A percentile compares a stretch with the other conserved stretches of the same genome.
phyloP scores from a whole-genome alignment of 2,888 invertebrate species.

The Byasa hedistus region DNA sequence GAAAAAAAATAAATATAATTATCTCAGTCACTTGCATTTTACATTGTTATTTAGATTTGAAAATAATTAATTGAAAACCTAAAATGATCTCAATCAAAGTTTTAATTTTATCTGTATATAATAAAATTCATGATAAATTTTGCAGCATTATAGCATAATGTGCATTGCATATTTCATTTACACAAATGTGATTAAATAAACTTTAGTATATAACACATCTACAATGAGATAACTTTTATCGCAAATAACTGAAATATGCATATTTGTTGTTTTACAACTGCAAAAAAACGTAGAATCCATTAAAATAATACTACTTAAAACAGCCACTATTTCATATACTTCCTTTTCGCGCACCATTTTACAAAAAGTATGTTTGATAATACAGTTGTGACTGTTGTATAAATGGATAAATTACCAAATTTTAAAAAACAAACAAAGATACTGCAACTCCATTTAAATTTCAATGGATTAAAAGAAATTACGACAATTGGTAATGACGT shows the following conservation, averaged over 20 bases:
- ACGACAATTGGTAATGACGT: constrained; percentile 47
- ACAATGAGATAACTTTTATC: constrained; percentile 8
- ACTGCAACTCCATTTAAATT: constrained; percentile 53
- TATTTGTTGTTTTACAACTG: constrained; percentile 29
- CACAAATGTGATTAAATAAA: not conserved
- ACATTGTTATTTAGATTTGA: not conserved
- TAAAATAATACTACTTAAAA: constrained; percentile 43
- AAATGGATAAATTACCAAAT: constrained; percentile 45
- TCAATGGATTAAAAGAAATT: constrained; percentile 38
- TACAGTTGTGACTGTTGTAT: constrained; percentile 33
- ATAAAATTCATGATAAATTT: constrained; percentile 11
- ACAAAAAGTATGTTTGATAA: constrained; percentile 39
- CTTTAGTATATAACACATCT: constrained; percentile 13
- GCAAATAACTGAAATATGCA: constrained; percentile 23
- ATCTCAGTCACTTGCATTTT: constrained; percentile 13
- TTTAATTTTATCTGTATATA: constrained; percentile 10
- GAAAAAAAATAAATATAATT: constrained; percentile 4
- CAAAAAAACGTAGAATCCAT: constrained; percentile 15
- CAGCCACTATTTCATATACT: constrained; percentile 40
- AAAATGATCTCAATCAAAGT: not conserved
- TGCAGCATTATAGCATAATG: not conserved
- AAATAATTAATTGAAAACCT: not conserved
- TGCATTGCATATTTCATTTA: not conserved
- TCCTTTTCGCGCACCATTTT: constrained; percentile 35
- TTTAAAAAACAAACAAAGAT: constrained; percentile 46